These are phyloP conservation scores for Diadromus collaris DNA, from an alignment of 2,888 invertebrate species.

Conservation along the genomic window DNA sequence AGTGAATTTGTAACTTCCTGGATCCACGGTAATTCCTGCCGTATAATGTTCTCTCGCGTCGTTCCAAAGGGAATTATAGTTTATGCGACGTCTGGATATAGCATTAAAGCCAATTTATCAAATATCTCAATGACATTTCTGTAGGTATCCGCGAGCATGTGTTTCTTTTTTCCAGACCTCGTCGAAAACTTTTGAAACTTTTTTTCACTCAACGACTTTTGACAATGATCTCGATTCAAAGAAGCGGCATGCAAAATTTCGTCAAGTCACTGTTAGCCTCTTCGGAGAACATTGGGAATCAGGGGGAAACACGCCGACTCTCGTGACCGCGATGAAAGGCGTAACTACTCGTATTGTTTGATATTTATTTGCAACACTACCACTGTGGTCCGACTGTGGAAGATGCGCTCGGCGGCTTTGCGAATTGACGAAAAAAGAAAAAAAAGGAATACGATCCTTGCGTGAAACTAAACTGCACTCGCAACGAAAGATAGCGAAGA, in stretches of 20 bases:
- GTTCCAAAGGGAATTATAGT: constrained; percentile 1
- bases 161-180: background rate
- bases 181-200: background rate
- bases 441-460: background rate
- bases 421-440: background rate
- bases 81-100: background rate
- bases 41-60: constrained; percentile 21
- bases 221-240: too few species aligned
- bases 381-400: background rate
- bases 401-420: background rate
- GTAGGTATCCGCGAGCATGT: background rate
- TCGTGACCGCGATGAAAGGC: too few species aligned
- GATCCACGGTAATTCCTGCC: constrained; percentile 51
- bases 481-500: constrained; percentile 6
- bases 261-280: too few species aligned
- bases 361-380: background rate
- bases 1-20: constrained; percentile 61
- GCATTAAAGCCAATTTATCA: background rate
- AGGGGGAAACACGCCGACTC: too few species aligned
- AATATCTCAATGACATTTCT: background rate
- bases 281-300: too few species aligned
- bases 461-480: background rate
- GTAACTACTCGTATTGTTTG: too few species aligned
- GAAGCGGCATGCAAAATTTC: too few species aligned
- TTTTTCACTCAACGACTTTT: background rate